phyloP scores from a whole-genome alignment of 2,113 vertebrate species.

The Cromileptes altivelis region DNA sequence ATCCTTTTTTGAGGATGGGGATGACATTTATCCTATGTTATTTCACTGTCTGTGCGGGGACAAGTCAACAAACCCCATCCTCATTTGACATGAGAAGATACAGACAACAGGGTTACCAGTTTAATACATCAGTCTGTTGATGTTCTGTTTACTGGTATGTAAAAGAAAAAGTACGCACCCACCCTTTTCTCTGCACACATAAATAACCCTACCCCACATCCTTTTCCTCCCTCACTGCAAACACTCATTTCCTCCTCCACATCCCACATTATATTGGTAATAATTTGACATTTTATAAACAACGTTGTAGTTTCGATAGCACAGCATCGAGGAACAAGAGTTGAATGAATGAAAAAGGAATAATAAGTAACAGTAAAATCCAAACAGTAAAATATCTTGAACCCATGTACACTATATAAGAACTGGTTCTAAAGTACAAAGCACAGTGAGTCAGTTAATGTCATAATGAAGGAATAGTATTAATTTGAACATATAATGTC shows the following conservation, averaged over 20 bases:
- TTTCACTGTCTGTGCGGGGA: constrained; percentile 4
- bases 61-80: constrained; percentile 5
- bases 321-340: background rate
- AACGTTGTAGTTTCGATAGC: background rate
- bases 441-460: background rate
- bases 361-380: background rate
- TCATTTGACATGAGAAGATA: background rate
- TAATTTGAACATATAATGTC: background rate
- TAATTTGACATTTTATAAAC: constrained; percentile 1
- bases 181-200: background rate
- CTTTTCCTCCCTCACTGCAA: constrained; percentile 16
- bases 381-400: background rate
- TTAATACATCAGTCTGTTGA: background rate
- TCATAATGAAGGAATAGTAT: background rate
- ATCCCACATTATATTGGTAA: background rate
- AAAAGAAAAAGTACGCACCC: background rate
- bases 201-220: background rate
- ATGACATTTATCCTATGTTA: constrained; percentile 17
- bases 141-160: background rate
- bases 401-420: background rate
- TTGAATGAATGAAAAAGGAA: background rate
- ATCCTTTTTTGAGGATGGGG: background rate
- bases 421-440: background rate
- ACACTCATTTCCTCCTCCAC: background rate
- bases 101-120: background rate